Conservation (phyloP, 2,113 vertebrate species). For the Carassius gibelio region DNA sequence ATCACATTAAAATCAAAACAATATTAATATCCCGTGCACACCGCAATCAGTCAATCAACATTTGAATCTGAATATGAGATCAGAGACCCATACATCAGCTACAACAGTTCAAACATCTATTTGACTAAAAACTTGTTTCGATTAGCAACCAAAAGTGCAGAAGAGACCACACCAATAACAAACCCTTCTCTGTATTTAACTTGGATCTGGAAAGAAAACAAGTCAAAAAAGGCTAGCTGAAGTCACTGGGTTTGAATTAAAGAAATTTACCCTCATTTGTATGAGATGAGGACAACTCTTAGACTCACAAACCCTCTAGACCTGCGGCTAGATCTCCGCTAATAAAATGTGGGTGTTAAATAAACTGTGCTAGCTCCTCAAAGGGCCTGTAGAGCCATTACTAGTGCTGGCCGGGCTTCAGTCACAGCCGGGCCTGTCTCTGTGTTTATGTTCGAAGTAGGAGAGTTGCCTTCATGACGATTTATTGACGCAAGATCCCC, state of each 20-base stretch:
- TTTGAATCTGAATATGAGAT: background rate
- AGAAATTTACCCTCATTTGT: slow-evolving; percentile 12
- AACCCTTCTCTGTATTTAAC: background rate
- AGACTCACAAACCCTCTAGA: slow-evolving; percentile 33
- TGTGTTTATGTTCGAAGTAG: slow-evolving; percentile 71
- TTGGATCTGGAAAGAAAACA: background rate
- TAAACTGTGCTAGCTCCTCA: slow-evolving; percentile 42
- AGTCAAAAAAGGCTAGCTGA: background rate
- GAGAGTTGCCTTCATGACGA: slow-evolving; percentile 71
- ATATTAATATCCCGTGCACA: background rate
- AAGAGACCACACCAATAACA: background rate
- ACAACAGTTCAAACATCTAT: background rate
- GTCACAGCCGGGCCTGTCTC: slow-evolving; percentile 61
- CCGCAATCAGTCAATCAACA: background rate
- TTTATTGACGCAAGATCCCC: slow-evolving; percentile 74
- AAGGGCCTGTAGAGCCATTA: slow-evolving; percentile 48
- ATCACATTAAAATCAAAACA: background rate
- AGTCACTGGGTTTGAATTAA: slow-evolving; percentile 2
- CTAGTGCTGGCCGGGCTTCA: slow-evolving; percentile 62
- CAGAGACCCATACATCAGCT: background rate
- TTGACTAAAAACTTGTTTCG: background rate
- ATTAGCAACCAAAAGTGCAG: background rate
- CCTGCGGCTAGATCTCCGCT: slow-evolving; percentile 42
- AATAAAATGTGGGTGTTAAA: slow-evolving; percentile 59
- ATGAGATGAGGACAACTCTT: slow-evolving; percentile 18